phyloP scores from a whole-genome alignment of 2,113 vertebrate genomes.

The Laticauda colubrina region DNA sequence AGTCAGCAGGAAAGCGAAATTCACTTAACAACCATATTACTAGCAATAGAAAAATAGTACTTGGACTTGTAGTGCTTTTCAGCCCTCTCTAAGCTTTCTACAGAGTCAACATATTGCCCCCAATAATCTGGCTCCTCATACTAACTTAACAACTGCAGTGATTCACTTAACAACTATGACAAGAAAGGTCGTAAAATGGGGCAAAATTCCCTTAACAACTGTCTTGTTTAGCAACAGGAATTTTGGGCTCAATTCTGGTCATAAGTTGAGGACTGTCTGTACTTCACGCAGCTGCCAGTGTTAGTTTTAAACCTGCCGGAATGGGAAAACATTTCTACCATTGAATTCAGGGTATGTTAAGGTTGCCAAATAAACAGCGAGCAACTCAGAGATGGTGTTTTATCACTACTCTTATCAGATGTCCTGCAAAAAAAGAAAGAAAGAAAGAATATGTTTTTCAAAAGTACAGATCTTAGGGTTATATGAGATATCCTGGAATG shows the following conservation, averaged over 20 bases:
- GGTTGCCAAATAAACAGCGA: neutral
- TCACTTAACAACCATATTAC: neutral
- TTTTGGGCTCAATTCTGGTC: neutral
- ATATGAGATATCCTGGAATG: constrained; percentile 11
- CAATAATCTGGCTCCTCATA: no score
- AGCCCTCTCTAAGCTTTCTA: no score
- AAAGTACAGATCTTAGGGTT: neutral
- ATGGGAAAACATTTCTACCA: neutral
- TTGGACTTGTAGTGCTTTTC: no score
- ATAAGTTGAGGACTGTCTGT: neutral
- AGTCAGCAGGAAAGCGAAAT: neutral
- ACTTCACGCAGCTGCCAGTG: neutral
- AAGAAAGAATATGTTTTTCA: neutral
- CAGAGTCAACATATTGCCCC: no score
- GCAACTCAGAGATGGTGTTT: neutral
- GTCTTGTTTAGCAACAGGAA: neutral
- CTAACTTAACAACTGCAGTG: no score
- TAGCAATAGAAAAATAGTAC: no score
- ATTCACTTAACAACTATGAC: neutral
- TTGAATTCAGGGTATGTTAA: neutral
- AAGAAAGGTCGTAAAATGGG: neutral
- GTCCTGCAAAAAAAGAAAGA: neutral
- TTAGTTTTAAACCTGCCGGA: neutral
- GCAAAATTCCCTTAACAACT: no score
- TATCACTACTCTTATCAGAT: neutral